phyloP scores from a whole-genome alignment of 2,113 vertebrate genomes.

The Cynocephalus volans region DNA sequence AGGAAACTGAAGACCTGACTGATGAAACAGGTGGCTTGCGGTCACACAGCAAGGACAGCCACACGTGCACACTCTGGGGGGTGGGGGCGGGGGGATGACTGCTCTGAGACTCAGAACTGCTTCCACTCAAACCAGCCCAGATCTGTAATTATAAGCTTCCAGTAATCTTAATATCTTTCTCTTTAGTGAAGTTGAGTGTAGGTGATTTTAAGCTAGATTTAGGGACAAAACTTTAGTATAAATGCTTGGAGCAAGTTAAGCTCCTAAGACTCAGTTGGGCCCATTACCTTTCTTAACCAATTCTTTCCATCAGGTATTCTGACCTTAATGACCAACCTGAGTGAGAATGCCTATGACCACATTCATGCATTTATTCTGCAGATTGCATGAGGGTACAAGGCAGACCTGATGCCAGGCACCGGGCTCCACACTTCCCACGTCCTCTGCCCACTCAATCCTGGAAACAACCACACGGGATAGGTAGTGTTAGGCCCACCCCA shows the following conservation, averaged over 20 bases:
- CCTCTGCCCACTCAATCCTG: not conserved
- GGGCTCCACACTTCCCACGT: fast-evolving
- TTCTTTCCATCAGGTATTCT: fast-evolving
- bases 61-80: not conserved
- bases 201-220: not conserved
- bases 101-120: not conserved
- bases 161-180: not conserved
- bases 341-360: fast-evolving
- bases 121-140: not conserved
- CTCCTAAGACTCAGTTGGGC: not conserved
- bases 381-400: fast-evolving
- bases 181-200: not conserved
- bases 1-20: not conserved
- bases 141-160: too few relatives aligned
- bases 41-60: too few relatives aligned
- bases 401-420: not conserved
- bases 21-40: too few relatives aligned
- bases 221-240: not conserved
- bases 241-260: not conserved
- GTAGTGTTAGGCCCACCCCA: not conserved
- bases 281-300: fast-evolving
- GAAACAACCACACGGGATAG: fast-evolving
- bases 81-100: too few relatives aligned
- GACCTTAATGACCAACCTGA: too few relatives aligned
- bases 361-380: fast-evolving